These are phyloP conservation scores for Nothura maculosa DNA, from an alignment of 2,797 vertebrate species.

Conservation along the genomic window DNA sequence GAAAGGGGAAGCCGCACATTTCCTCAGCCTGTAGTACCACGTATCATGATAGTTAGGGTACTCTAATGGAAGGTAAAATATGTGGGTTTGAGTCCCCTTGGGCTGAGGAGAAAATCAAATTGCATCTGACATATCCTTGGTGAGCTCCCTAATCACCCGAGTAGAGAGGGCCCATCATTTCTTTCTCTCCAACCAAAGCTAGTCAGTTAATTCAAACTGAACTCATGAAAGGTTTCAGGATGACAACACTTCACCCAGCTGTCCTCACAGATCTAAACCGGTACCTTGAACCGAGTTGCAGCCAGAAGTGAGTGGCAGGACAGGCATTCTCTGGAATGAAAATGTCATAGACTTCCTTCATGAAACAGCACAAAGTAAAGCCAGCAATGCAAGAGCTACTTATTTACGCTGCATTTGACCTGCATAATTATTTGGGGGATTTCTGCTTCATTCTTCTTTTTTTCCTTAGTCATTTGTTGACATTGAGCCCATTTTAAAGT, in stretches of 20 bases:
- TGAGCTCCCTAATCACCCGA: neutral
- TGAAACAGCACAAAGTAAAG: neutral
- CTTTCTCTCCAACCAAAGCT: neutral
- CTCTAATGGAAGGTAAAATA: neutral
- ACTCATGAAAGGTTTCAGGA: rapidly evolving
- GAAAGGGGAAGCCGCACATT: neutral
- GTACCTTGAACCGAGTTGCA: neutral
- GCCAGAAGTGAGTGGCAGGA: neutral
- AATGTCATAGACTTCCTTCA: neutral
- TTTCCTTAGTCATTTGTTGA: neutral
- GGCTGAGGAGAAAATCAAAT: neutral
- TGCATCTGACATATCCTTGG: neutral
- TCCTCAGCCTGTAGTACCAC: neutral
- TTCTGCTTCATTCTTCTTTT: neutral
- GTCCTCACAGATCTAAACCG: neutral
- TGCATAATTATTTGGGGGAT: neutral
- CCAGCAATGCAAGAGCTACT: neutral
- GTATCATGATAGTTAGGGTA: neutral
- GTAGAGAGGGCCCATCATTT: neutral
- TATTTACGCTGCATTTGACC: neutral
- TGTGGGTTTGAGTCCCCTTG: neutral
- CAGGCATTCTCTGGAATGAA: neutral
- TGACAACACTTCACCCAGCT: neutral
- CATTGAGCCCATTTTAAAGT: neutral
- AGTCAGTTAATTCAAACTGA: neutral